phyloP scores from a whole-genome alignment of 2,888 invertebrate species.

The Polydesmus complanatus region DNA sequence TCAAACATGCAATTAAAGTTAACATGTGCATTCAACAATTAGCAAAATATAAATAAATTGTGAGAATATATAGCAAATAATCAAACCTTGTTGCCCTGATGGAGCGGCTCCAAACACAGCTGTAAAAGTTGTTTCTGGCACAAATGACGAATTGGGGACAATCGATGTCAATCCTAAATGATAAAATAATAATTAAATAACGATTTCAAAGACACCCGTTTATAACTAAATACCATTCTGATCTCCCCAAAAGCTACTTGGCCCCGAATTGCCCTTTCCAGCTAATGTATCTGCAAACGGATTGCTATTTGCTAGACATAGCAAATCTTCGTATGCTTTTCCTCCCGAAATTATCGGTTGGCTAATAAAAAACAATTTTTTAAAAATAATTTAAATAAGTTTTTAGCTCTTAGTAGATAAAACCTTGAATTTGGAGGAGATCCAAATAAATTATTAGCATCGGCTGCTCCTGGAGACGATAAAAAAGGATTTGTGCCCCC shows the following conservation, averaged over 20 bases:
- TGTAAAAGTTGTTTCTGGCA: conserved; percentile 74
- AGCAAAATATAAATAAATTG: too few relatives aligned
- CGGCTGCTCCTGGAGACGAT: conserved; percentile 41
- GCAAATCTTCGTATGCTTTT: conserved; percentile 75
- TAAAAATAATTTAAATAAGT: not conserved
- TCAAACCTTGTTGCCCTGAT: conserved; percentile 18
- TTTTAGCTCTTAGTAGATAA: too few relatives aligned
- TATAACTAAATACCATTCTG: conserved; percentile 16
- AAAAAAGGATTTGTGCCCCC: conserved; percentile 69
- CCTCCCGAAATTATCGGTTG: conserved; percentile 23
- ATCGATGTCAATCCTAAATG: not conserved
- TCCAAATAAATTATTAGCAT: conserved; percentile 20
- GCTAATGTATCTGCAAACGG: conserved; percentile 54
- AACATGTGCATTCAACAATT: not conserved
- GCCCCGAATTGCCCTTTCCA: conserved; percentile 20
- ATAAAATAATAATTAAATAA: not conserved
- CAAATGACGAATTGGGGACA: conserved; percentile 27
- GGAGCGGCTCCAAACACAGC: conserved; percentile 57
- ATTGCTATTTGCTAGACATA: conserved; percentile 60
- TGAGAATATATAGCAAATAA: too few relatives aligned
- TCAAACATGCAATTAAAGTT: conserved; percentile 5
- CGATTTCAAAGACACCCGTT: not conserved
- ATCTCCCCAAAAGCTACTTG: conserved; percentile 17
- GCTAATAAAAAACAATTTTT: not conserved
- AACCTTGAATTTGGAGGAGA: conserved; percentile 18